These are phyloP conservation scores for Virgularia gustaviana DNA, from an alignment of 92 coral and sea anemone genomes.

Conservation along the genomic window DNA sequence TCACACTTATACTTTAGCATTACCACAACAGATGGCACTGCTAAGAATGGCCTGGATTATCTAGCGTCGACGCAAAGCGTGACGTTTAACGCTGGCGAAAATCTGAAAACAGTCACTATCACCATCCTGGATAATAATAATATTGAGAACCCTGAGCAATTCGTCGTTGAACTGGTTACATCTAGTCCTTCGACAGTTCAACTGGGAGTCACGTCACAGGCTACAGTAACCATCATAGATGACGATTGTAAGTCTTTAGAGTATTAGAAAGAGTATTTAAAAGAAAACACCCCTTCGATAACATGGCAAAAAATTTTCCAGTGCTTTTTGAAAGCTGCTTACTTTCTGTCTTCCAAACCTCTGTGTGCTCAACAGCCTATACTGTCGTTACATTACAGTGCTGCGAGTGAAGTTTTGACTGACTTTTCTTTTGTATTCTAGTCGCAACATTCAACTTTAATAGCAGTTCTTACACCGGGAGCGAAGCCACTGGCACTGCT, in stretches of 20 bases:
- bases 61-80: constrained; percentile 4
- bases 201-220: background rate
- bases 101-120: constrained; percentile 9
- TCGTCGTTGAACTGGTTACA: background rate
- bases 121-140: background rate
- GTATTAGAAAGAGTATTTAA: background rate
- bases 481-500: constrained; percentile 21
- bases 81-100: constrained; percentile 29
- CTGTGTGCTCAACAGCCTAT: too few species aligned
- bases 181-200: background rate
- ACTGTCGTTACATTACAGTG: too few species aligned
- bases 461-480: constrained; percentile 16
- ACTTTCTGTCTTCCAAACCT: too few species aligned
- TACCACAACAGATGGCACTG: background rate
- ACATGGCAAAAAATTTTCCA: background rate
- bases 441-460: constrained; percentile 30
- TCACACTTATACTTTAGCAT: background rate
- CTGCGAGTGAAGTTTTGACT: too few species aligned
- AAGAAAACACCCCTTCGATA: background rate
- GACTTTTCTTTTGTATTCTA: background rate
- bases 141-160: background rate
- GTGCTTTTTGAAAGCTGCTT: background rate
- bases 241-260: background rate
- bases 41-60: constrained; percentile 1
- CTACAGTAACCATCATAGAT: background rate